Evolutionary conservation across 1,140 invertebrate species (phyloP), one percentile per base, ranked within the genome.

Genomic region (Ooceraea biroi): DNA sequence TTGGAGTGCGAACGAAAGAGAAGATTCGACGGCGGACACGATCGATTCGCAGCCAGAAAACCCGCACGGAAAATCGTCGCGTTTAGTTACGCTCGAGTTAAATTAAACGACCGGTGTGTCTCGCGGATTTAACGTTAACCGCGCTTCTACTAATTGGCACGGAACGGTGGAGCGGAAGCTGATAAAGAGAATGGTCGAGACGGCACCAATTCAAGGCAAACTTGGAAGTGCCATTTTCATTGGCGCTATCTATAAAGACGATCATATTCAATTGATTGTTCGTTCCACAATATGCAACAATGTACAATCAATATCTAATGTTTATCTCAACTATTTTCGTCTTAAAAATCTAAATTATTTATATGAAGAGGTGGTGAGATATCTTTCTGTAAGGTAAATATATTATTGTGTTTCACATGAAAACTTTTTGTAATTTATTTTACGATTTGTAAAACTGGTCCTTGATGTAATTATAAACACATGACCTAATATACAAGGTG

Each of bases 131-230:
- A 78, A 55, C 50, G 19, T 69, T 78, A 80, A 71, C 50, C 17
- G n/a, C 72, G 4, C 61, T 61, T 46, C 58, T 52, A 63, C 73
- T 76, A 76, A 76, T 76, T 76, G 73, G 73, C 44, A 63, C 58
- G 58, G 30, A 63, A 63, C 17, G 36, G 69, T 17, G 14, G 36
- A 72, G 36, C 36, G 36, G 7, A 36, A 63, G 60, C 60, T 30
- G 60, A 41, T 41, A 63, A 76, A 19, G n/a, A 63, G 41, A 57
- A 30, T 46, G 48, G 25, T 63, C 17, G 60, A 63, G 41, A 50
- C 22, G 41, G 55, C 4, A 63, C 10, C 5, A 57, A 63, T 19
- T 76, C 58, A 41, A 72, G 69, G 17, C 7, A 11, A n/a, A 19
- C n/a, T 22, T 55, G 66, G 30, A 55, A 72, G 50, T 22, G 52